A percentile compares a stretch with the other conserved stretches of the same genome.
Evolutionary conservation across 2,797 vertebrate species (phyloP).

Genomic region (Eulemur coronatus): DNA sequence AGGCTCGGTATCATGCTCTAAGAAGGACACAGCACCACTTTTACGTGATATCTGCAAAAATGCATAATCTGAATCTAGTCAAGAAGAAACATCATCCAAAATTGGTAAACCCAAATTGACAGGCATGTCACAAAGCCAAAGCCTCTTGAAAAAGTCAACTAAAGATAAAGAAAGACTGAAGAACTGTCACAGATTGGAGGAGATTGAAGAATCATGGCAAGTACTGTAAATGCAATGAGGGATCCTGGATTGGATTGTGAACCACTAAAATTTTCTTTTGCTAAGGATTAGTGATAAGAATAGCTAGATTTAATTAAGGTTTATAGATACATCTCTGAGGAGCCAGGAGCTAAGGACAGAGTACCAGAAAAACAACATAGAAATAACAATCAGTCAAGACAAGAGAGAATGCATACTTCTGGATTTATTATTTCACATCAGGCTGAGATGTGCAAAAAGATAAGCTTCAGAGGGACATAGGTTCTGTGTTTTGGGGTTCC

Average conservation of each 20-base stretch:
- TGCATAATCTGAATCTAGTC: neutral
- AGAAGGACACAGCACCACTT: neutral
- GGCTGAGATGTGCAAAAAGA: neutral
- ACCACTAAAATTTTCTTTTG: neutral
- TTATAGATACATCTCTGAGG: neutral
- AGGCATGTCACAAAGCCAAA: neutral
- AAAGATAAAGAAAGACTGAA: too few relatives aligned
- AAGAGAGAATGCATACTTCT: neutral
- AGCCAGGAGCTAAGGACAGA: neutral
- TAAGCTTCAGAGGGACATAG: neutral
- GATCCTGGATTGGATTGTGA: neutral
- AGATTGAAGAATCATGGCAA: neutral
- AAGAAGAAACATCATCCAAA: neutral
- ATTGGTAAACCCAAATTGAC: neutral
- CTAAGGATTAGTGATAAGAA: neutral
- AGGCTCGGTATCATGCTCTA: neutral
- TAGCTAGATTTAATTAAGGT: neutral
- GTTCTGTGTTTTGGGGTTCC: neutral
- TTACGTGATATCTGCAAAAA: neutral
- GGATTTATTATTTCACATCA: conserved; percentile 16
- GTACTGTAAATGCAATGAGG: neutral
- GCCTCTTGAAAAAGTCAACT: neutral
- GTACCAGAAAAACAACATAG: neutral
- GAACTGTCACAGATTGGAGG: neutral
- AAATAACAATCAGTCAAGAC: neutral